phyloP scores from a whole-genome alignment of 1,140 invertebrate species.

The Pteromalus puparum region DNA sequence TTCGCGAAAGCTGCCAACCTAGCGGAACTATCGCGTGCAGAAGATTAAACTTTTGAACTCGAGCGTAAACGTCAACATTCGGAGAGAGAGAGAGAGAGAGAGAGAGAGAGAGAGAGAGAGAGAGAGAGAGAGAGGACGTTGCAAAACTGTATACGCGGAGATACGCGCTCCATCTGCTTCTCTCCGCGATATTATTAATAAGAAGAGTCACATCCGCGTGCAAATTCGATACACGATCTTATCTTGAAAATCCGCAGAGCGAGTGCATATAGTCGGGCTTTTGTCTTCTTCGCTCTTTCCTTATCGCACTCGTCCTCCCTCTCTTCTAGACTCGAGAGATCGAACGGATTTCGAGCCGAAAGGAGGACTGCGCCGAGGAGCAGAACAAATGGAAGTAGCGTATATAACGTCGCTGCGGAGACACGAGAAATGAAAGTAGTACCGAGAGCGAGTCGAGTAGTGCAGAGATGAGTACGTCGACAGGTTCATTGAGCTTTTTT shows the following conservation, averaged over 20 bases:
- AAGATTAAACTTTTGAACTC: not conserved
- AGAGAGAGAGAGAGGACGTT: too few relatives aligned
- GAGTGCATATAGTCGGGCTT: too few relatives aligned
- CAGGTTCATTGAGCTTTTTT: constrained; percentile 40
- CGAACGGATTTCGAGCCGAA: not conserved
- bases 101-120: too few relatives aligned
- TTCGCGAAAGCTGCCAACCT: not conserved
- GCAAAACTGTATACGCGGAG: too few relatives aligned
- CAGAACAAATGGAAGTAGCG: constrained; percentile 7
- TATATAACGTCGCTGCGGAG: not conserved
- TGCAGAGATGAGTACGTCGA: constrained; percentile 23
- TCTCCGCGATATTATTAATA: too few relatives aligned
- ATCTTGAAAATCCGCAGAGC: too few relatives aligned
- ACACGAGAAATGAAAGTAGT: constrained; percentile 24
- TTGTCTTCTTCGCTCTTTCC: not conserved
- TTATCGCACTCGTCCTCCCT: too few relatives aligned
- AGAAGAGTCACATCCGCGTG: too few relatives aligned
- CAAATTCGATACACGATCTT: too few relatives aligned
- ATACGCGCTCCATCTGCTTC: too few relatives aligned
- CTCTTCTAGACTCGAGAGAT: too few relatives aligned
- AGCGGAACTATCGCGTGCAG: not conserved
- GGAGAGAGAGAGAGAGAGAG: too few relatives aligned
- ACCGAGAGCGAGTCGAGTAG: constrained; percentile 19
- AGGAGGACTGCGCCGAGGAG: constrained; percentile 1
- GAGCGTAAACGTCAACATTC: not conserved